phyloP scores from a whole-genome alignment of 1,140 invertebrate species.

The Zaprionus ghesquierei region DNA sequence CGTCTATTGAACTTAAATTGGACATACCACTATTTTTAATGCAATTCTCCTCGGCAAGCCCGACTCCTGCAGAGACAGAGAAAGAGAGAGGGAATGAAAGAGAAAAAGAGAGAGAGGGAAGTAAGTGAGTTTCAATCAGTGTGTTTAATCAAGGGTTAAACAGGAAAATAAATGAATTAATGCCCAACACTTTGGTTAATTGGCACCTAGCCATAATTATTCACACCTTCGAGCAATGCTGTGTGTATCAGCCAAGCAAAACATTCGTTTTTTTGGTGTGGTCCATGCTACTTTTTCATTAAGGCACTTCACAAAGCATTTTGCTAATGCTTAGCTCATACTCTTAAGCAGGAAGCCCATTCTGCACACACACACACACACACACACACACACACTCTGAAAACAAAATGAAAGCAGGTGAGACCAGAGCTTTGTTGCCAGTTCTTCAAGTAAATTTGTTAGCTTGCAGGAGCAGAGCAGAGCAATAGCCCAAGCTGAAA shows the following conservation, averaged over 20 bases:
- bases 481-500: neutral
- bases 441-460: conserved; percentile 41
- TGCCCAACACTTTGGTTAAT: conserved; percentile 16
- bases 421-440: conserved; percentile 19
- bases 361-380: neutral
- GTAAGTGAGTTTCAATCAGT: conserved; percentile 13
- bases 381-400: no score
- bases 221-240: neutral
- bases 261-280: neutral
- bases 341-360: neutral
- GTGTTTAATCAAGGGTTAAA: conserved; percentile 27
- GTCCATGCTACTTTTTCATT: conserved; percentile 25
- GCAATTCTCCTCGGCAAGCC: conserved; percentile 42
- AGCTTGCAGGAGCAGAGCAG: conserved; percentile 25
- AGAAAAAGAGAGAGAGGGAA: neutral
- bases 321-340: conserved; percentile 24
- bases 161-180: conserved; percentile 28
- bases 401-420: neutral
- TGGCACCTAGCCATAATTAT: conserved; percentile 20
- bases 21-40: conserved; percentile 62
- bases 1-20: conserved; percentile 59
- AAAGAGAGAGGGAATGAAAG: neutral
- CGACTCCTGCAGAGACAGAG: neutral
- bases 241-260: neutral
- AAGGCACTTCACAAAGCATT: conserved; percentile 27